Evolutionary conservation across 1,140 invertebrate genomes (phyloP), one percentile per base, ranked within the genome.

Genomic region (Psilanteris sp.): DNA sequence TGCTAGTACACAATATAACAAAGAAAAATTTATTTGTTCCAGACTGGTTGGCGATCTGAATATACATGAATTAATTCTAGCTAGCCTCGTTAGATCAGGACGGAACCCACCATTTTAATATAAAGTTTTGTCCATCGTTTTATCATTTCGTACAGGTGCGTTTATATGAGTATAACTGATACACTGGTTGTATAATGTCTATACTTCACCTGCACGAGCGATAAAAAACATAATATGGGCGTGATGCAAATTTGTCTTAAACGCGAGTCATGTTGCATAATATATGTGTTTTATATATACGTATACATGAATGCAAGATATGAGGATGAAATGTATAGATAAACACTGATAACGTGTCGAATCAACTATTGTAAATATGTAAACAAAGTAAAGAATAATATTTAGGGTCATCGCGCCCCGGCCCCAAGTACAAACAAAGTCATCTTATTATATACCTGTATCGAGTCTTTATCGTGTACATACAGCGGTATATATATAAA

Each of bases 31-130:
- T 37, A 13, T 70, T 50, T 82, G 67, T 85, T 87, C 39, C 87
- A 89, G 89, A 85, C 82, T 74, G 88, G 87, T 72, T 90, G 89
- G 89, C 86, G 88, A 85, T 87, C 88, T 27, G 89, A 90, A 76
- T 90, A 89, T 79, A 89, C 89, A 86, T 90, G 89, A 89, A 88
- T 78, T 81, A 55, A 66, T 46, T 32, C 29, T 67, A 55, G 43
- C 48, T 71, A 70, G 39, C 41, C 43, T 39, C 57, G 27, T 64
- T 74, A 81, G 36, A 77, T 77, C 80, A 80, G 83, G 81, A 87
- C 81, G 80, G 81, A 87, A 77, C 84, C 81, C 83, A 82, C 81
- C 83, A 83, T 76, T 80, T 77, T 76, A 79, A 79, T 71, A 29
- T n/a, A 77, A 78, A 80, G 74, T 39, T 74, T 57, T 70, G 59